Base-by-base conservation (phyloP, 2,888 invertebrate species). In the Hipparchia sbordonii region DNA sequence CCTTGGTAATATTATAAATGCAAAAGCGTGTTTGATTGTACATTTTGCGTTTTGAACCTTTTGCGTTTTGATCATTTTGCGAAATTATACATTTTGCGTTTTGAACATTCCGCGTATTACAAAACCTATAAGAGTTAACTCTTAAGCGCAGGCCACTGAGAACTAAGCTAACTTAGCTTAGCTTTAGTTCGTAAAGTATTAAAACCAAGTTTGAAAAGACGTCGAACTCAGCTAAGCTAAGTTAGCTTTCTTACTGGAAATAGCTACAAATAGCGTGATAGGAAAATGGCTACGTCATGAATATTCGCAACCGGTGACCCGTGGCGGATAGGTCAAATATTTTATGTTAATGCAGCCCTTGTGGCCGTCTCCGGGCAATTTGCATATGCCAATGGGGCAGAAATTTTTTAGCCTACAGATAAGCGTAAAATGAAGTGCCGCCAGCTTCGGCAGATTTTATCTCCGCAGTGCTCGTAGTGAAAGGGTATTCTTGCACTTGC, bases 371-470 rank as follows among this genome's bases (percentile, higher is more conserved):
- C 70, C 77, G 76, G 75, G 72, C 72, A 76, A 82, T 82, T 81
- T 80, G 80, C 82, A 82, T 82, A 79, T 76, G 78, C 77, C 77
- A 79, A 78, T 78, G 78, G 76, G 77, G 80, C 79, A 79, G 78
- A 79, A 80, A 77, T 79, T 77, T 77, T 79, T 79, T 74, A 77
- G 77, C 76, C 74, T 76, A 77, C 79, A 80, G 81, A 81, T 82
- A 81, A 80, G 79, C 79, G 79, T 70, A 77, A 80, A 80, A 81
- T 82, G 79, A 81, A 81, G 79, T 77, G 77, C 76, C 76, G 75
- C 52, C 63, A 67, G 69, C 69, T 69, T 63, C 70, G 63, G 70
- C 60, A 62, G 70, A 70, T 70, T 70, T 70, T 63, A 70, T 70
- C 70, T 54, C 63, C 62, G 56, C 70, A 70, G 46, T 62, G 70